These are phyloP conservation scores for Nematopogon swammerdamellus DNA, from an alignment of 2,888 invertebrate genomes.

Conservation along the genomic window DNA sequence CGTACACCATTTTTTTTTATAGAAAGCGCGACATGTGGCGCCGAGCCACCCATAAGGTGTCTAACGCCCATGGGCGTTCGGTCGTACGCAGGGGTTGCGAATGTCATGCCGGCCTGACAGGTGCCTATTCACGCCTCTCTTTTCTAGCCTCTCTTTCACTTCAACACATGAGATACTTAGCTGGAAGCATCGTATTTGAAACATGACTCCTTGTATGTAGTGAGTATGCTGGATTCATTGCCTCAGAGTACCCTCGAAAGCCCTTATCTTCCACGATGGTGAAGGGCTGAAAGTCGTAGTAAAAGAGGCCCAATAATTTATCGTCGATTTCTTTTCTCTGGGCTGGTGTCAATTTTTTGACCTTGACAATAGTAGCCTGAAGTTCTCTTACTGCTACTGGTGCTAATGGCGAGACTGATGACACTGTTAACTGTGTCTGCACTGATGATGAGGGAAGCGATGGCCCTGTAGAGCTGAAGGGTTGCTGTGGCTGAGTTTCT, in stretches of 20 bases:
- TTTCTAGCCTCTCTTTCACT: neutral
- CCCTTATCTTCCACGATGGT: neutral
- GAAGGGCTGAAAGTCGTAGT: neutral
- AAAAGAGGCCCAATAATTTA: neutral
- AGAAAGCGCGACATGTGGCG: no score
- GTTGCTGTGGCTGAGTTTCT: no score
- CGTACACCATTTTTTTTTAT: no score
- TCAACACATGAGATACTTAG: neutral
- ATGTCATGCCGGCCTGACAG: no score
- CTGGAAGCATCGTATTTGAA: neutral
- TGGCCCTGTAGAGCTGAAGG: no score
- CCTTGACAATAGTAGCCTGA: neutral
- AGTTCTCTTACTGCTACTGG: neutral
- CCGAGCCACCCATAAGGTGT: no score
- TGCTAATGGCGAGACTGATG: neutral
- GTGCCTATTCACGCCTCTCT: constrained; percentile 6
- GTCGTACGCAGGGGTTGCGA: no score
- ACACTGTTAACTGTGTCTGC: neutral
- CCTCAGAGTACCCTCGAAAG: neutral
- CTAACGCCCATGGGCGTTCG: constrained; percentile 1
- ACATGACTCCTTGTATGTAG: neutral
- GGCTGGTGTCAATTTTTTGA: neutral
- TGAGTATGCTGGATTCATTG: neutral
- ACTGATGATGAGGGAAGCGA: neutral
- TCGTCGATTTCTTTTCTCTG: neutral